These are phyloP conservation scores for Drosophila jambulina DNA, from an alignment of 1,140 invertebrate genomes.

Conservation along the genomic window DNA sequence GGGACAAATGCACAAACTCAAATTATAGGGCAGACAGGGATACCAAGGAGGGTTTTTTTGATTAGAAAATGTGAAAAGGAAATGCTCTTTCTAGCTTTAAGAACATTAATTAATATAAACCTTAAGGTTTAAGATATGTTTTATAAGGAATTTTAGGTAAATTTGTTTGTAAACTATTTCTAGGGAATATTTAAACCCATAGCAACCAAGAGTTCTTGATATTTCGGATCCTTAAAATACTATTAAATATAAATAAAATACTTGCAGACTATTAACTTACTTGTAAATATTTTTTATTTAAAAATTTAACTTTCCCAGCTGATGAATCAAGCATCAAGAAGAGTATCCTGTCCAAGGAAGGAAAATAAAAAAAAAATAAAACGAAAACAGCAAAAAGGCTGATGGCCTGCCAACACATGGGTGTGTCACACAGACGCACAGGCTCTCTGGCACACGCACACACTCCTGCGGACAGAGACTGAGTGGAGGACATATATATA, in stretches of 20 bases:
- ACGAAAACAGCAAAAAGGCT: constrained; percentile 70
- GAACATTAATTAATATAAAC: not conserved
- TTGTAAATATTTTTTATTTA: not conserved
- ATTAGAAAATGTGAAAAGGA: not conserved
- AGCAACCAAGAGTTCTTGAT: not conserved
- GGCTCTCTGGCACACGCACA: constrained; percentile 6
- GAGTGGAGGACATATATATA: constrained; percentile 49
- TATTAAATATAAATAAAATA: not conserved
- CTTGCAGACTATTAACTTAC: not conserved
- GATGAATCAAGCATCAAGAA: not conserved
- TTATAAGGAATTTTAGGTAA: not conserved
- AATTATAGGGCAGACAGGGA: constrained; percentile 19
- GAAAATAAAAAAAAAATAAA: constrained; percentile 32
- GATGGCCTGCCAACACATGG: constrained; percentile 72
- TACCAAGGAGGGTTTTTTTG: not conserved
- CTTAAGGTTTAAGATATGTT: not conserved
- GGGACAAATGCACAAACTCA: constrained; percentile 46
- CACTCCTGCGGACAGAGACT: constrained; percentile 15
- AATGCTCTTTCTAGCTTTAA: not conserved
- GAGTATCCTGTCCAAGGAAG: constrained; percentile 5
- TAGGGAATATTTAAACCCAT: too few relatives aligned
- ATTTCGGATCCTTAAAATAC: not conserved
- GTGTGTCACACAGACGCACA: constrained; percentile 53
- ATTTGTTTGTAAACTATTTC: not conserved
- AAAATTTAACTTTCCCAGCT: not conserved